These are phyloP conservation scores for Gymnogyps californianus DNA, from an alignment of 2,113 vertebrate species.

Conservation along the genomic window DNA sequence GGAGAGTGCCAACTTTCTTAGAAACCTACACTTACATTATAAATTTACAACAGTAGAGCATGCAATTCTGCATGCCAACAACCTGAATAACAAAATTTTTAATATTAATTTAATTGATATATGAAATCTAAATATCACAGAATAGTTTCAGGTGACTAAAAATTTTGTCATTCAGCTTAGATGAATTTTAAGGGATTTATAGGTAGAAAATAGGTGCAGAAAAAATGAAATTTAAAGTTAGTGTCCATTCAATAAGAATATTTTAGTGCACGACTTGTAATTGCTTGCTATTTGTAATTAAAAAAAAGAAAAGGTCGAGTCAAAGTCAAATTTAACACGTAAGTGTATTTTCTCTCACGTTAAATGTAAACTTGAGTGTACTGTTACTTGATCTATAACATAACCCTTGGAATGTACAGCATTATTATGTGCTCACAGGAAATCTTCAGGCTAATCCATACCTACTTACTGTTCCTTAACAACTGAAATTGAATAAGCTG, in stretches of 20 bases:
- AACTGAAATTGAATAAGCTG: neutral
- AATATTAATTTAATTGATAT: neutral
- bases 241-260: neutral
- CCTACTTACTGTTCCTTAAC: neutral
- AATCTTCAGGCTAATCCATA: neutral
- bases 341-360: neutral
- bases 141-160: neutral
- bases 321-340: neutral
- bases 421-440: neutral
- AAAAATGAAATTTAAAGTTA: neutral
- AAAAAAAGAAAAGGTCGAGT: neutral
- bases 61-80: neutral
- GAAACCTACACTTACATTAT: neutral
- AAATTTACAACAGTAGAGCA: neutral
- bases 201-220: neutral
- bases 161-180: neutral
- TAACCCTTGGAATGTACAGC: neutral
- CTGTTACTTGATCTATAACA: neutral
- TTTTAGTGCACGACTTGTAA: neutral
- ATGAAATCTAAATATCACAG: neutral
- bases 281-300: neutral
- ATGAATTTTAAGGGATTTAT: neutral
- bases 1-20: neutral
- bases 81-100: neutral
- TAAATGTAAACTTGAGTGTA: neutral